Evolutionary conservation across 2,113 vertebrate species (phyloP), one percentile per base, ranked within the genome.

Genomic region (Microcebus tavaratra): DNA sequence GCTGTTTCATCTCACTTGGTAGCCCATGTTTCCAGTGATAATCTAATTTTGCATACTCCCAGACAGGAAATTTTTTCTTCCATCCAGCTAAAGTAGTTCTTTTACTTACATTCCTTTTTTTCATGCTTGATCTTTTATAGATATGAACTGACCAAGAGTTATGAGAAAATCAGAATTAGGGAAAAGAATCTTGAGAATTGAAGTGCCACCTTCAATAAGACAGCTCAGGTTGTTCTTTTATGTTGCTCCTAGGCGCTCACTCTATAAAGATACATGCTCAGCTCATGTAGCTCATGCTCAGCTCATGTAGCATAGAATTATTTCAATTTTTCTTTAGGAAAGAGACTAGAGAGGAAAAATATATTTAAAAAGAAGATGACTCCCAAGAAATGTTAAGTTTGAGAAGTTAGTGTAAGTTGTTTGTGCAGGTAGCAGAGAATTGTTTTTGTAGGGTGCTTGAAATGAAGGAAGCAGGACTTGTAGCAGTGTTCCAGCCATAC

Each of bases 21-120:
- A 72, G 67, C 29, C n/a, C 59, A 34, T 79, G 10, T 93, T 96
- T 75, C 81, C 57, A 45, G 8, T 48, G 80, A 48, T 78, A 29
- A 8, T 86, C 79, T 94, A 29, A 76, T 84, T 95, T 63, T 89
- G 18, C 39, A 10, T 81, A 48, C 65, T 76, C 70, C 23, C n/a
- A 93, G 15, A 36, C 25, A 80, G 23, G 48, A 97, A 87, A 63
- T 86, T 90, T 68, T 83, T 73, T 73, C 94, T 79, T 87, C 15
- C 84, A 70, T 93, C 48, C 76, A 85, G 18, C 55, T 94, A 31
- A 94, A 93, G 34, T 91, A 81, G 88, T 88, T 90, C 36, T 93
- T 91, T 83, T 75, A 85, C 39, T 88, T 93, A 70, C 80, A 90
- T 59, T 9, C 45, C n/a, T 70, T 89, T 82, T 90, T 87, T 67